Base-by-base conservation (phyloP, 2,797 vertebrate genomes). In the Sciurus carolinensis region DNA sequence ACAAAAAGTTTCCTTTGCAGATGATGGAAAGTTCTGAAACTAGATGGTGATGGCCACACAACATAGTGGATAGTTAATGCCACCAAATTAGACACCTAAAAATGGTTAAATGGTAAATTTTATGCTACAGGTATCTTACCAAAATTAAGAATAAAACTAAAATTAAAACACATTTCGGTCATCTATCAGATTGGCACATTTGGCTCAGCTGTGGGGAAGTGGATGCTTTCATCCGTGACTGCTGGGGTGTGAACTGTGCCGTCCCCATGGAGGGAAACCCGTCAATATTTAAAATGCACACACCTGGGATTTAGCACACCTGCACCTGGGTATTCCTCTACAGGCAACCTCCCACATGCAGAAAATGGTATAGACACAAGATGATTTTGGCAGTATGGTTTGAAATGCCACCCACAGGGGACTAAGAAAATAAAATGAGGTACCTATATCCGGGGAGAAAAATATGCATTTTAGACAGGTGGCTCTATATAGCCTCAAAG, bases 121-220 rank as follows among this genome's bases (percentile, higher is more conserved):
- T 22, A 57, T 22, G 57, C 22, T 59, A 24, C 22, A 59, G 22
- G 57, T 10, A 24, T 59, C 8, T 59, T 24, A 59, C 7, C 22
- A 59, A 59, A 59, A 59, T 59, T 59, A 26, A 7, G 10, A 75
- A 11, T 22, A 28, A 47, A 26, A 42, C 24, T 72, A 82, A 72
- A 90, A 47, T 44, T 52, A n/a, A 79, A 96, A 82, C 42, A 71
- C 33, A 67, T n/a, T 24, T 66, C 79, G 76, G 77, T 20, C n/a
- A 87, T 50, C 73, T 64, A 50, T 66, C 73, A 26, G 67, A 57
- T 15, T n/a, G 52, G n/a, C 18, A 79, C 33, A 9, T 59, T 73
- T 72, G 39, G n/a, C 30, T 39, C 79, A 52, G 47, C 64, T 10
- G 14, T 18, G 30, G 18, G 26, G 12, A 33, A 24, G n/a, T 7